Evolutionary conservation across 2,888 invertebrate genomes (phyloP), one percentile per base, ranked within the genome.

Genomic region (Orthosia gothica): DNA sequence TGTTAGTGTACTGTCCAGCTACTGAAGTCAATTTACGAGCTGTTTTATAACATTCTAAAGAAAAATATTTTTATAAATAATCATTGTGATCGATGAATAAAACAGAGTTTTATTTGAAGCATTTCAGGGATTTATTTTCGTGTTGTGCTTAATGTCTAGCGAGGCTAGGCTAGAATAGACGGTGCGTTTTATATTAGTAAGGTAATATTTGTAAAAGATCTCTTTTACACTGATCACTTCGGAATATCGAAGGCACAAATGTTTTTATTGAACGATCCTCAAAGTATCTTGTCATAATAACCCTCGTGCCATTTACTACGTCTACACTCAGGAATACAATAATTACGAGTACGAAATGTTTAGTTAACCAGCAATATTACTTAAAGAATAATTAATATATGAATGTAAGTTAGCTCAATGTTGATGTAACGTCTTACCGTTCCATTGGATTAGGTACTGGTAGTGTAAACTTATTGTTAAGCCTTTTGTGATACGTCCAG

Each of bases 101-200:
- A 96, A 96, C 96, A 95, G 95, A 96, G 96, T 96, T 96, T 96
- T 96, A 96, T 96, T 96, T 96, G 92, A 92, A 94, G 94, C 94
- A 94, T 95, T 95, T 96, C 94, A 94, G 94, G 95, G 93, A 94
- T 92, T 92, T 90, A 90, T 93, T 94, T 91, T 92, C 91, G 94
- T 92, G 94, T 95, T 93, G 95, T 95, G 96, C 94, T 94, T 93
- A 89, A 90, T 74, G 84, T 93, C 95, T 95, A 95, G 96, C 96
- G 92, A 92, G 95, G 96, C 96, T 96, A 26, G 26, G 3, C 96
- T 96, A 95, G 95, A 92, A 84, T 65, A 91, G 87, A 90, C 87
- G 92, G 93, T 93, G 94, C 94, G 93, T 90, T 91, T 85, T 90
- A 89, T 90, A 89, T 88, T 91, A 40, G 83, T 93, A 90, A 91